These are phyloP conservation scores for Benthosema pterotum DNA, from an alignment of 2,797 vertebrate species.

Conservation along the genomic window DNA sequence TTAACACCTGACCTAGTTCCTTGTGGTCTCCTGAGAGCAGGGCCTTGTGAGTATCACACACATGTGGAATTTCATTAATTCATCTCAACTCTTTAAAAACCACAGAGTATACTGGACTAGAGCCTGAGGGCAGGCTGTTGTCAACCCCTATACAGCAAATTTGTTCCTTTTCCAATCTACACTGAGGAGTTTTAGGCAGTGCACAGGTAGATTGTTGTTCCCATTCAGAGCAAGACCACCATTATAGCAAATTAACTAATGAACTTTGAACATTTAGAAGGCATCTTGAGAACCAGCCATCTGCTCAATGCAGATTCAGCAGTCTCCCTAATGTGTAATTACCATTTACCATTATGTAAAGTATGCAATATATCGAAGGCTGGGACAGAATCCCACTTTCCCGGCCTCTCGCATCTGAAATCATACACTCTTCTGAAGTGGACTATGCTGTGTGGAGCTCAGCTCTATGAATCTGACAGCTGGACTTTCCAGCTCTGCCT, in stretches of 20 bases:
- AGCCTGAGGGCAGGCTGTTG: constrained; percentile 1
- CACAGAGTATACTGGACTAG: not conserved
- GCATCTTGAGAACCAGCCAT: no score
- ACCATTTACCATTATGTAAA: constrained; percentile 9
- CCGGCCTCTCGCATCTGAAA: constrained; percentile 1
- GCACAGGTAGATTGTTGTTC: no score
- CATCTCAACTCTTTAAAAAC: constrained; percentile 12
- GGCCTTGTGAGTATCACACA: constrained; percentile 33
- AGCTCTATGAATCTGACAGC: constrained; percentile 31
- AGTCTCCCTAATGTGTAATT: no score
- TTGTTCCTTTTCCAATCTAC: no score
- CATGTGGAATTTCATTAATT: constrained; percentile 49
- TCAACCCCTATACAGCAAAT: not conserved
- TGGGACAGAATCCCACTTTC: constrained; percentile 28
- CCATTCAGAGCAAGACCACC: no score
- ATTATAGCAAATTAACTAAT: no score
- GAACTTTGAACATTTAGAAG: no score
- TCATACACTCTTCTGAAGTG: constrained; percentile 38
- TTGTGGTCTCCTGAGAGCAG: constrained; percentile 14
- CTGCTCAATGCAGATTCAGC: no score
- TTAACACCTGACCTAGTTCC: constrained; percentile 15
- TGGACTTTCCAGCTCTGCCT: constrained; percentile 7
- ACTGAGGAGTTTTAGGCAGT: no score
- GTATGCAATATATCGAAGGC: constrained; percentile 11
- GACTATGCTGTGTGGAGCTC: constrained; percentile 35